phyloP scores from a whole-genome alignment of 2,113 vertebrate genomes.

The Austrofundulus limnaeus region DNA sequence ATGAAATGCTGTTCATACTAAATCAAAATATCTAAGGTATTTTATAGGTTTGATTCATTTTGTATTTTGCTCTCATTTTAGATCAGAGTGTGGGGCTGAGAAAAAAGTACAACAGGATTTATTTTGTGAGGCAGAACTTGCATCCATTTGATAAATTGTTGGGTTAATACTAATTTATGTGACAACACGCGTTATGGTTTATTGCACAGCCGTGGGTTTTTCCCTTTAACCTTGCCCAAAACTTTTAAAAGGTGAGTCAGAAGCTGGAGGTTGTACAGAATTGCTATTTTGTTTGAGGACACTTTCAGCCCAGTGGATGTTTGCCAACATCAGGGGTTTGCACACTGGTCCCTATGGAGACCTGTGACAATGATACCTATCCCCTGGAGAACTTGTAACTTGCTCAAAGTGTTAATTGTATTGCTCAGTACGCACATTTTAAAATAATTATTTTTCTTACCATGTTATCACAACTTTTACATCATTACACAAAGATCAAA shows the following conservation, averaged over 20 bases:
- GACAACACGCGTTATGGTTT: background rate
- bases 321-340: slow-evolving; percentile 40
- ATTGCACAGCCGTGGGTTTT: slow-evolving; percentile 3
- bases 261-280: slow-evolving; percentile 49
- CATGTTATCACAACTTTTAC: background rate
- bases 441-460: background rate
- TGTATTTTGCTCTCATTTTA: background rate
- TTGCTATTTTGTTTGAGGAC: slow-evolving; percentile 52
- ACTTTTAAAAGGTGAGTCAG: slow-evolving; percentile 24
- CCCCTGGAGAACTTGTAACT: slow-evolving; percentile 14
- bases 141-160: slow-evolving; percentile 2
- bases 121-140: background rate
- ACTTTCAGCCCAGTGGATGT: slow-evolving; percentile 42
- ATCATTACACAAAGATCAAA: background rate
- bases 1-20: too few relatives aligned
- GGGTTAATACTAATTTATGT: background rate
- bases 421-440: background rate
- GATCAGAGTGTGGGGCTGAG: background rate
- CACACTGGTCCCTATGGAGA: slow-evolving; percentile 21
- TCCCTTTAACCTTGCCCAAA: slow-evolving; percentile 35
- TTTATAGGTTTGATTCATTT: background rate
- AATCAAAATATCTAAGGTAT: too few relatives aligned
- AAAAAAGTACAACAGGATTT: background rate
- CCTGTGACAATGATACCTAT: slow-evolving; percentile 16
- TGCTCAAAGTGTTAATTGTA: slow-evolving; percentile 3